Base-by-base conservation (phyloP, 2,888 invertebrate species). In the Eupithecia tripunctaria region DNA sequence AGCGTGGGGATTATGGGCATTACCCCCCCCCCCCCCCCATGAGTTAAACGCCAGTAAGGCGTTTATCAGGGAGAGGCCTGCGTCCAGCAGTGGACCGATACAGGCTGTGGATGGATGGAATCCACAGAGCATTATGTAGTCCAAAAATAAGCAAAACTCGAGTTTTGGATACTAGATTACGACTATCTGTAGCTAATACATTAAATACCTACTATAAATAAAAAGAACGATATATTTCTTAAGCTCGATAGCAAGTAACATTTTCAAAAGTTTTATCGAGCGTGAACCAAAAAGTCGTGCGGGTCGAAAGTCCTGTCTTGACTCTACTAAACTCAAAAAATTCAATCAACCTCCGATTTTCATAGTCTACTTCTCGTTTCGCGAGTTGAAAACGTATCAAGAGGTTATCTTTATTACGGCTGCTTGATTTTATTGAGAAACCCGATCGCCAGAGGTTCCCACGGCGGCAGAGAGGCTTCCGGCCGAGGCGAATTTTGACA, bases 401-500 rank as follows among this genome's bases (percentile, higher is more conserved):
- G 85, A 85, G 81, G 83, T 82, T 84, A 84, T 86, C 84, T 88
- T 85, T 89, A 86, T 88, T 84, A 85, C 81, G 81, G 86, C 85
- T 84, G 86, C 87, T 88, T 86, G 88, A 89, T 89, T 89, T 91
- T 92, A 93, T 94, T 93, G 94, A 94, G 94, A 94, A 94, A 91
- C 89, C 85, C 84, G 84, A 86, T 85, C 88, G 88, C 79, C 82
- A 82, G 81, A 79, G 87, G 89, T 94, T 94, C 94, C 92, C 94
- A 94, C 94, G 94, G 82, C 85, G 80, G 82, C 85, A n/a, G n/a
- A n/a, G 80, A 78, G 85, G 87, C 87, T 92, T 93, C 93, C 93
- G 92, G 91, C 90, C 94, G 93, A 82, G 84, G 92, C 93, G 93
- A 94, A 94, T 94, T 94, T 94, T 93, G 94, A 93, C 94, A 91